Base-by-base conservation (phyloP, 1,140 invertebrate genomes). In the Stenopsyche tienmushanensis region DNA sequence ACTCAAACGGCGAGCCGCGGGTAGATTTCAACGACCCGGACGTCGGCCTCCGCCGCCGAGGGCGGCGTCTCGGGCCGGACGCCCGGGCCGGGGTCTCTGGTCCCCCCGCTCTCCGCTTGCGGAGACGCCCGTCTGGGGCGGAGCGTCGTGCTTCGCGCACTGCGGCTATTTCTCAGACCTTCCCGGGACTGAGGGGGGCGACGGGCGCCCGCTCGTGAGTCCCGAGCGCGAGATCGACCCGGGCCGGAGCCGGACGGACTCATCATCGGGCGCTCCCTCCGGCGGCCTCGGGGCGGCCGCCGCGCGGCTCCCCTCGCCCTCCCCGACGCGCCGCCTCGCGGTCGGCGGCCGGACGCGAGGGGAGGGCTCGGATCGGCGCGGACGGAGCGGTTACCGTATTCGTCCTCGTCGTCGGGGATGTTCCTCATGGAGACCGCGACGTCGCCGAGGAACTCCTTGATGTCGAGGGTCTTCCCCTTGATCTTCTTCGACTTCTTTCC, bases 221-320 rank as follows among this genome's bases (percentile, higher is more conserved):
- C 80, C 80, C 80, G 79, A 72, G 74, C 80, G 80, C 78, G 78
- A 81, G 78, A 80, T 81, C 80, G 76, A 75, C 76, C 77, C 80
- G 78, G 78, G 69, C 78, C 71, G 71, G 73, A 75, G 75, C 72
- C 78, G 78, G 76, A 77, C 76, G 71, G 17, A 17, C 67, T 80
- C 80, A 81, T 81, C 80, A 80, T 75, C 65, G 78, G 78, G 77
- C 76, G n/a, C 3, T 39, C 2, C n/a, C n/a, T n/a, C 13, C 29
- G 29, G 13, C 29, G 29, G 29, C 5, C 5, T 34, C 29, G 29
- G 29, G 29, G n/a, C n/a, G n/a, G n/a, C n/a, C n/a, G n/a, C n/a
- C n/a, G n/a, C n/a, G n/a, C n/a, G n/a, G n/a, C n/a, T n/a, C n/a
- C n/a, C n/a, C n/a, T n/a, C n/a, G n/a, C n/a, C n/a, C n/a, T n/a